Conservation (phyloP, 23 tunicate species). For the Phallusia fumigata region DNA sequence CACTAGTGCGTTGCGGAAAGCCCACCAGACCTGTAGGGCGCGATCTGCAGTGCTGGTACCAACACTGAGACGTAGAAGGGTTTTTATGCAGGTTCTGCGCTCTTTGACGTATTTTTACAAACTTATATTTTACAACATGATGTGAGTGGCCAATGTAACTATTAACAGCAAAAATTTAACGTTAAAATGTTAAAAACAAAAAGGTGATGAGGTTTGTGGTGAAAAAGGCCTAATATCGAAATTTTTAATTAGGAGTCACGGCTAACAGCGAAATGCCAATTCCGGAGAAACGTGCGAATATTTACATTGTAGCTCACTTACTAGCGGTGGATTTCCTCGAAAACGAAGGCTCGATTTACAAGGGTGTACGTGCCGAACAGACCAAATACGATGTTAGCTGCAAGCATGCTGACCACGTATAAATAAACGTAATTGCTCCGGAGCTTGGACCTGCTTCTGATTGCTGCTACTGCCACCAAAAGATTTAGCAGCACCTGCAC, state of each 20-base stretch:
- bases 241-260: too few species aligned
- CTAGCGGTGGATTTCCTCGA: constrained; percentile 14
- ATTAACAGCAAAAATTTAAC: too few species aligned
- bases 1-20: neutral
- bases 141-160: too few species aligned
- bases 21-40: neutral
- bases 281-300: too few species aligned
- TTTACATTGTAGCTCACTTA: too few species aligned
- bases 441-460: constrained; percentile 22
- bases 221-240: too few species aligned
- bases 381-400: constrained; percentile 37
- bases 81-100: too few species aligned
- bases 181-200: too few species aligned
- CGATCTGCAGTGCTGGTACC: neutral
- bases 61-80: neutral
- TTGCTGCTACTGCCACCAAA: constrained; percentile 11
- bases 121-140: too few species aligned
- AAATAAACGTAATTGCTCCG: constrained; percentile 44
- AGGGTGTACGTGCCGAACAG: neutral
- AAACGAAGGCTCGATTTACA: neutral
- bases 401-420: constrained; percentile 35
- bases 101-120: too few species aligned
- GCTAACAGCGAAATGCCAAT: too few species aligned
- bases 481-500: neutral
- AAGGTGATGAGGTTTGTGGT: too few species aligned